phyloP scores from a whole-genome alignment of 2,888 invertebrate genomes.

The Leistus spinibarbis region DNA sequence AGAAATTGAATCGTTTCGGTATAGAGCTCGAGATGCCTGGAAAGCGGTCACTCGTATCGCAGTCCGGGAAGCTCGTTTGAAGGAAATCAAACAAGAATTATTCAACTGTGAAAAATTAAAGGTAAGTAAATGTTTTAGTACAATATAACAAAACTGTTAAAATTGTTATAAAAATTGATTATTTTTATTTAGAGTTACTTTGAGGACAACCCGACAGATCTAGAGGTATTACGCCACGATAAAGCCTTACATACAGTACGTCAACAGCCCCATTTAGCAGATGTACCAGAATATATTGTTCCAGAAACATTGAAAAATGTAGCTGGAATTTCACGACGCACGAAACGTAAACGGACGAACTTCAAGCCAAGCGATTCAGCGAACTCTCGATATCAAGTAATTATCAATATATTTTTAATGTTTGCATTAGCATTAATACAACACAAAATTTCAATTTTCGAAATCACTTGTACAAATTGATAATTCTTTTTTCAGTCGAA shows the following conservation, averaged over 20 bases:
- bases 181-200: slow-evolving; percentile 74
- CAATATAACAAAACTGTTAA: too few species aligned
- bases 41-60: slow-evolving; percentile 92
- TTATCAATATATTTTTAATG: too few species aligned
- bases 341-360: slow-evolving; percentile 45
- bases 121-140: too few species aligned
- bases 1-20: slow-evolving; percentile 95
- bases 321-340: slow-evolving; percentile 53
- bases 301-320: slow-evolving; percentile 77
- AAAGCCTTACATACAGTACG: slow-evolving; percentile 85
- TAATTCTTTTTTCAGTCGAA: slow-evolving; percentile 62
- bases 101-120: slow-evolving; percentile 90
- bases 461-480: neutral
- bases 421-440: too few species aligned
- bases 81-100: slow-evolving; percentile 94
- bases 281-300: slow-evolving; percentile 92
- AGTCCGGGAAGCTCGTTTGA: slow-evolving; percentile 90
- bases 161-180: slow-evolving; percentile 14
- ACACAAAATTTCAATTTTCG: too few species aligned
- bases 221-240: slow-evolving; percentile 83
- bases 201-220: slow-evolving; percentile 87
- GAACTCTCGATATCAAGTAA: slow-evolving; percentile 46
- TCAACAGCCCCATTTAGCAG: slow-evolving; percentile 81
- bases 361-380: slow-evolving; percentile 47
- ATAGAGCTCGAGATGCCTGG: slow-evolving; percentile 95